Evolutionary conservation across 2,888 invertebrate genomes (phyloP), one percentile per base, ranked within the genome.

Genomic region (Ectobius pallidus): DNA sequence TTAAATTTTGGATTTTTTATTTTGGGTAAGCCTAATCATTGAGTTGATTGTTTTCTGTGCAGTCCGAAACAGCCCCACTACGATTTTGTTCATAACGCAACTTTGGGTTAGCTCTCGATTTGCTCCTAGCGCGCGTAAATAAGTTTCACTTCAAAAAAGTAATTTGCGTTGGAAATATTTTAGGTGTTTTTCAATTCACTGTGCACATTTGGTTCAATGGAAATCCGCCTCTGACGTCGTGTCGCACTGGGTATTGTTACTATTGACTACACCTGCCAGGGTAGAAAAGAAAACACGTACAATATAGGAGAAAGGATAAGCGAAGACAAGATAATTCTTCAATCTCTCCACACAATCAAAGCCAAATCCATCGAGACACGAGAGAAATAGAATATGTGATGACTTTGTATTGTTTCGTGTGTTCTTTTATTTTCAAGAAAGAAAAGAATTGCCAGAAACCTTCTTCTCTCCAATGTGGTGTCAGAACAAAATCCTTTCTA

Each of bases 261-360:
- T 52, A 25, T 18, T 25, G 52, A 52, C 52, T 52, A 52, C 25
- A 52, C 52, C 25, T 52, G 52, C 52, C 11, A 4, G 25, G 52
- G 52, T 52, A 52, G 52, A 52, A 52, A 9, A 14, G 25, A 25
- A 52, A 52, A 11, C 25, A 25, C 22, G 25, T 25, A 16, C 22
- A 25, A 52, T 25, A 52, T 25, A 25, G 20, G 25, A 63, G 16
- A 63, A 20, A 16, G 20, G 18, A 62, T 63, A 42, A 63, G 63
- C 63, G 63, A 39, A 65, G 65, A 71, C 52, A 71, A 67, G 71
- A 65, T 67, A 65, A 71, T 67, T 58, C 71, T 27, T 65, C 67
- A 71, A 71, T 71, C 67, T 71, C 25, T 70, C 67, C 18, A 71
- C 52, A 71, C 71, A 71, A 71, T 71, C 71, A 71, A 55, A 71